Base-by-base conservation (phyloP, 92 coral and sea anemone species). In the Galaxea fascicularis region DNA sequence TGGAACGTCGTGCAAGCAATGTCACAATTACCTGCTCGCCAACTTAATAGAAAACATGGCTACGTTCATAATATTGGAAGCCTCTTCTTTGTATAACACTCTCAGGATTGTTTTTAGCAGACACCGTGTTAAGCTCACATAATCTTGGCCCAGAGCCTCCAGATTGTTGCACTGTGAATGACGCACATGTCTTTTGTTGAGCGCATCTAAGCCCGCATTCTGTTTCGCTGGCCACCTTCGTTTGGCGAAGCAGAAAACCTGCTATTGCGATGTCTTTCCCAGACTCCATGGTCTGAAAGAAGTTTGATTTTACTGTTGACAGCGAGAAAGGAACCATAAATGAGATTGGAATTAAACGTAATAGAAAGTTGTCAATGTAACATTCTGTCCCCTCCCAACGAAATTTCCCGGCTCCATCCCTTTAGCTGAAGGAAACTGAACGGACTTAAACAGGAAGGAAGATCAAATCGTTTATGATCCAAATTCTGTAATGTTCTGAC, bases 121-220 rank as follows among this genome's bases (percentile, higher is more conserved):
- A 78, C 22, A 46, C 72, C 1, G 29, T 57, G 31, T 76, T 69
- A 22, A 91, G 82, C 71, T 91, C 95, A 71, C 95, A 91, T 27
- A 74, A 18, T 45, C 57, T 74, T 10, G 35, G 26, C 16, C 76
- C 79, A 28, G 41, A 64, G 65, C 27, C 76, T 26, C 30, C 77
- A 16, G 52, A 13, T 57, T 67, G 30, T 68, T 91, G 79, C n/a
- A 65, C 54, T 65, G 86, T 85, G 30, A 91, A 91, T 39, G 95
- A 91, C 3, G 52, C 82, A 54, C 95, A 91, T 20, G 72, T 29
- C 24, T 64, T 85, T 29, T 78, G 68, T 30, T 85, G 86, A 25
- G 80, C 74, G 56, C 95, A 91, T 9, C 49, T 76, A 71, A 91
- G 82, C 65, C 90, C 95, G 46, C 95, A 91, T 65, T 91, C 90